Evolutionary conservation across 2,888 invertebrate species (phyloP).

Genomic region (Melitaea athalia): DNA sequence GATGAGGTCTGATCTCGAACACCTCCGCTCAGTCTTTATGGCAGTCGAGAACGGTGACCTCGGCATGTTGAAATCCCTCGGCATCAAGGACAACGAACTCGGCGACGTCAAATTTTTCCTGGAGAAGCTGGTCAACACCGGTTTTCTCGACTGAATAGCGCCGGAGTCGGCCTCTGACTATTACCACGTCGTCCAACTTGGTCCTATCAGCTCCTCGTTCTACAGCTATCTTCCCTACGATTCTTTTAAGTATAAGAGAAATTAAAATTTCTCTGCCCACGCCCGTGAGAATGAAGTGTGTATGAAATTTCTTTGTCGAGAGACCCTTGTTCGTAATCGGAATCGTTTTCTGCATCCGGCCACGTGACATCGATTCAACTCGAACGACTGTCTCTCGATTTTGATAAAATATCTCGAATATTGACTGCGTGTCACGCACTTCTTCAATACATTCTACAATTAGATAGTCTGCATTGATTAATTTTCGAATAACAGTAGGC

Average conservation of each 20-base stretch:
- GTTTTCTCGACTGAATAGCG: slow-evolving; percentile 95
- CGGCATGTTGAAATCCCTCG: slow-evolving; percentile 95
- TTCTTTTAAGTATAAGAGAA: slow-evolving; percentile 74
- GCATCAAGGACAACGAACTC: slow-evolving; percentile 96
- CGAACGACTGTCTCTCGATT: slow-evolving; percentile 48
- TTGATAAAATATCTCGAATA: slow-evolving; percentile 23
- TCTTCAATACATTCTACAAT: slow-evolving; percentile 32
- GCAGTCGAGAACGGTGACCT: slow-evolving; percentile 97
- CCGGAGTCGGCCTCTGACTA: slow-evolving; percentile 88
- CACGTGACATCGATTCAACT: slow-evolving; percentile 64
- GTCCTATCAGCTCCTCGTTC: slow-evolving; percentile 87
- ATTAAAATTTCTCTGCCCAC: slow-evolving; percentile 53
- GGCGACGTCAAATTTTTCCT: slow-evolving; percentile 98
- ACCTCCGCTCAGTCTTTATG: slow-evolving; percentile 96
- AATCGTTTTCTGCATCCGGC: slow-evolving; percentile 68
- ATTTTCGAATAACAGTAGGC: slow-evolving; percentile 48
- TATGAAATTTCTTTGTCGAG: slow-evolving; percentile 35
- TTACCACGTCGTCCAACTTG: slow-evolving; percentile 85
- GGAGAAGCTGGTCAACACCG: slow-evolving; percentile 97
- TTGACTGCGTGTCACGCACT: slow-evolving; percentile 6
- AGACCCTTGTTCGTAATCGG: slow-evolving; percentile 46
- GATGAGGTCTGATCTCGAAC: slow-evolving; percentile 87
- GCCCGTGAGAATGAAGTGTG: slow-evolving; percentile 58
- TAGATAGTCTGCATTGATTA: slow-evolving; percentile 39
- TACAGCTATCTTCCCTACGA: slow-evolving; percentile 86